Percentiles rank a stretch among this genome's conserved stretches.
Conservation (phyloP, 2,113 vertebrate genomes). For the Tragelaphus scriptus region DNA sequence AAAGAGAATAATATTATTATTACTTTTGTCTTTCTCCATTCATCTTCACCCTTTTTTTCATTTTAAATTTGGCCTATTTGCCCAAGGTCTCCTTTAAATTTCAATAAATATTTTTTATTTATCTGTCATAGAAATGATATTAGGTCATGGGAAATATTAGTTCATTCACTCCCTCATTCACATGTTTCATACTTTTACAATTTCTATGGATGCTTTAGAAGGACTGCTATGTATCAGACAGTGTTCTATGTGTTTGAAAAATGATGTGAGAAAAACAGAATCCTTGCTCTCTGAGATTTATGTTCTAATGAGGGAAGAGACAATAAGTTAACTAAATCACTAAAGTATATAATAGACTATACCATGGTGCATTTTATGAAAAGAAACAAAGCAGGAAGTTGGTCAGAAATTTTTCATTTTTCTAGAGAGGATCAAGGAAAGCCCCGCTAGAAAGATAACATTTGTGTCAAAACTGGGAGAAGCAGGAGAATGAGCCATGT, state of each 20-base stretch:
- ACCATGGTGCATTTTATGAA: not conserved
- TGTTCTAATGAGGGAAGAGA: not conserved
- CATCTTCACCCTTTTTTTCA: not conserved
- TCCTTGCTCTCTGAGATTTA: not conserved
- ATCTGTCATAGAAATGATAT: not conserved
- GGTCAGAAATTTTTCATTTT: not conserved
- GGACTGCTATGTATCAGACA: not conserved
- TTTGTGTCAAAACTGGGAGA: not conserved
- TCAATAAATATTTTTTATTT: not conserved
- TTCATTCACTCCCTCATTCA: not conserved
- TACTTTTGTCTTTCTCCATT: not conserved
- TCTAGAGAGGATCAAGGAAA: not conserved
- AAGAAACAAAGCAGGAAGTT: not conserved
- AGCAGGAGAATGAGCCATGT: not conserved
- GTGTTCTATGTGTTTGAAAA: not conserved
- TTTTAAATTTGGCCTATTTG: not conserved
- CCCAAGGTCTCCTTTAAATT: not conserved
- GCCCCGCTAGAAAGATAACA: not conserved
- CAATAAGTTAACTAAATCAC: not conserved
- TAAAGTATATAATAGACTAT: not conserved
- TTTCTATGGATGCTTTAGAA: not conserved
- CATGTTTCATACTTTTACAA: not conserved
- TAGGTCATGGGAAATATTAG: not conserved
- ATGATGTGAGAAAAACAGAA: not conserved
- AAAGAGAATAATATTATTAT: not conserved